Evolutionary conservation across 1,140 invertebrate genomes (phyloP), one percentile per base, ranked within the genome.

Genomic region (Eurytemora carolleeae): DNA sequence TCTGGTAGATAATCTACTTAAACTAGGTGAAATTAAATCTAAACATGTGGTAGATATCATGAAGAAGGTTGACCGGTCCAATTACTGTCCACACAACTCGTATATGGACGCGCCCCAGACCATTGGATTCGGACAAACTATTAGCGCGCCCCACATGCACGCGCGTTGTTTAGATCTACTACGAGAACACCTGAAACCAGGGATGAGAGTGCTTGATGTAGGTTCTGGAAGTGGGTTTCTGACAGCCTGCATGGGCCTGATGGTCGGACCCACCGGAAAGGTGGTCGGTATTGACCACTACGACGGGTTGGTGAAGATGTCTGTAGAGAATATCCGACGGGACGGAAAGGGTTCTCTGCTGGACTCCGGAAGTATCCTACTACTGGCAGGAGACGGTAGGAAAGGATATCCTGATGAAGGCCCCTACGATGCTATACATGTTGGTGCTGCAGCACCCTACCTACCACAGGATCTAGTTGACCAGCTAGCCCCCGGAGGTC

Each of bases 141-240:
- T 97, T 59, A 92, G 87, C 78, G 94, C 93, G 60, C 93, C 94
- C 55, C 94, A 98, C 74, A 98, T 98, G 94, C 89, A 93, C 77
- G 73, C 52, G 3, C 25, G n/a, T 58, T 55, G n/a, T n/a, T 75
- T 98, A 66, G 90, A 97, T 76, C 75, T 84, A 55, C 75, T 98
- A 62, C 81, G 83, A 68, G 83, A 87, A 66, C 85, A 94, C 67
- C 72, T 97, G 53, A 73, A 77, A 53, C 79, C 81, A 67, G 88
- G 91, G 54, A 80, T 79, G 26, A 82, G 75, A 70, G 89, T 86
- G 18, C 74, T 97, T 55, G 94, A 98, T 77, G 88, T 98, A 62
- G 93, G 93, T 12, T 95, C 87, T 65, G 93, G 93, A 19, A 92
- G 86, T 70, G 92, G 92, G 2, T 96, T 95, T 72, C 78, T 97